Base-by-base conservation (phyloP, 2,888 invertebrate species). In the Xanthorhoe spadicearia region DNA sequence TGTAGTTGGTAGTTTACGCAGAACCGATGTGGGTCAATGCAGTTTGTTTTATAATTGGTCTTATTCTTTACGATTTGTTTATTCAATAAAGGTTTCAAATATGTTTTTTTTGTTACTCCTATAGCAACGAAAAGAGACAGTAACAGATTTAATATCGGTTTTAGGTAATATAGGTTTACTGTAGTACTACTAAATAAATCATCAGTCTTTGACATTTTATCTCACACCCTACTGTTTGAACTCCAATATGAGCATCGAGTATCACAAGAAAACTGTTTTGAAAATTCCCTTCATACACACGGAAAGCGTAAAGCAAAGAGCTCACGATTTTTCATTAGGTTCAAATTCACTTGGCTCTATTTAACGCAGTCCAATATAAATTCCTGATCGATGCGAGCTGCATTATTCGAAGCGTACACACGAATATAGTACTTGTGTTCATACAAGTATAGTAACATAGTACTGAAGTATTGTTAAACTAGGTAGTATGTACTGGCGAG, bases 391-490 rank as follows among this genome's bases (percentile, higher is more conserved):
- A 71, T 66, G 72, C 75, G 73, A 73, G 70, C 66, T 75, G 73
- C 74, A 77, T 80, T 73, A 74, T 69, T 60, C 60, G 70, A 57
- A 50, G 73, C 74, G 76, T 60, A 60, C 61, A 19, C 56, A 56
- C n/a, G 38, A 43, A 28, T 49, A 53, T 28, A 35, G n/a, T 51
- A 46, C 51, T 28, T 61, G 43, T 54, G 10, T 38, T 57, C 59
- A 23, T 43, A 35, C 28, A 46, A 38, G 38, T 38, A 9, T 2
- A 38, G 38, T 38, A 10, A 43, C 38, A 43, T 43, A 9, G 28
- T 62, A 63, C 19, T 57, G 48, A 46, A 58, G 46, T 61, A 7
- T 32, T 32, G 32, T 32, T 32, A 32, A 4, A 54, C 51, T 28
- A 43, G 38, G 58, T 38, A 18, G 50, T 56, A 54, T 60, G 62